These are phyloP conservation scores for Beris morrisii DNA, from an alignment of 2,888 invertebrate genomes.

Conservation along the genomic window DNA sequence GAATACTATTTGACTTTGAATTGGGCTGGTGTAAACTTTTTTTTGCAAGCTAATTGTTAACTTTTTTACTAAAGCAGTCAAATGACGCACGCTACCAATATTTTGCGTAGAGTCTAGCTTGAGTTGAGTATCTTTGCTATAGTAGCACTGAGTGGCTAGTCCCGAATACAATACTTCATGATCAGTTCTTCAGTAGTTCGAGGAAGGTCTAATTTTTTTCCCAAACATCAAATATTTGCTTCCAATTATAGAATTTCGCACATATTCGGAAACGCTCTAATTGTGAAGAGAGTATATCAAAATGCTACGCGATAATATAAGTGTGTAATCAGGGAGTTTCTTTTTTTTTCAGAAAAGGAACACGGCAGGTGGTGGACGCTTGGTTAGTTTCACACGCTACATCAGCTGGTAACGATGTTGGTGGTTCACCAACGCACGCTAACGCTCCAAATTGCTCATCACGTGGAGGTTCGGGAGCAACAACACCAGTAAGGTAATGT, in stretches of 20 bases:
- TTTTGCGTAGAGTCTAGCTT: too few species aligned
- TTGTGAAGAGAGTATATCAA: too few species aligned
- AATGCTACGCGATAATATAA: not conserved
- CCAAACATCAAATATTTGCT: too few species aligned
- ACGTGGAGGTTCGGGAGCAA: conserved; percentile 80
- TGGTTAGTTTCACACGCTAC: conserved; percentile 91
- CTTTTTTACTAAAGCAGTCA: not conserved
- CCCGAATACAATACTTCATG: too few species aligned
- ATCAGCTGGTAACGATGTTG: conserved; percentile 57
- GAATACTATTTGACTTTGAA: conserved; percentile 1
- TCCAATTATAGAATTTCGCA: too few species aligned
- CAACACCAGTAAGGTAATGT: conserved; percentile 83
- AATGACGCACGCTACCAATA: too few species aligned
- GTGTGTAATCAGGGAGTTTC: not conserved
- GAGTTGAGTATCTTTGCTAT: too few species aligned
- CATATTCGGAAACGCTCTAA: too few species aligned
- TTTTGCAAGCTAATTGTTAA: conserved; percentile 12
- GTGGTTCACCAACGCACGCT: conserved; percentile 61
- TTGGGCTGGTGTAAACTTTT: not conserved
- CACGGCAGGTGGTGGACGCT: conserved; percentile 87
- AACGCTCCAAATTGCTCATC: conserved; percentile 61
- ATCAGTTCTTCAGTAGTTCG: too few species aligned
- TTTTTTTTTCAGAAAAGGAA: conserved; percentile 73
- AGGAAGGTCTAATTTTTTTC: too few species aligned
- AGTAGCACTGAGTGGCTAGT: too few species aligned